Evolutionary conservation across 2,797 vertebrate species (phyloP), one percentile per base, ranked within the genome.

Genomic region (Myotis findleyi): DNA sequence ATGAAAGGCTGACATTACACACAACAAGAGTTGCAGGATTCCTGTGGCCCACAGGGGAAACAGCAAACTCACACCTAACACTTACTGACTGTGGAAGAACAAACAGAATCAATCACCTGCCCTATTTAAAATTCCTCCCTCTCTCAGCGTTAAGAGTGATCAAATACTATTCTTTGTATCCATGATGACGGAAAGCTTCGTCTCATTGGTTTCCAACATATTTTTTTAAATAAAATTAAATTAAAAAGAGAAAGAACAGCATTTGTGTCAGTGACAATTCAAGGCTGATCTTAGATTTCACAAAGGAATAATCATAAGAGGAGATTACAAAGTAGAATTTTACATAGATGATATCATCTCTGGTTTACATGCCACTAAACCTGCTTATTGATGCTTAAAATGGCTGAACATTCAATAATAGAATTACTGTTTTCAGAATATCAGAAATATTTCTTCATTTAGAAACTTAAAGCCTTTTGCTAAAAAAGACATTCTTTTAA

Each of bases 351-450:
- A 62, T 55, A 81, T 7, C 10, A 81, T 76, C 66, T 57, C 38
- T 81, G 51, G 27, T 71, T 93, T 88, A 66, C 51, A 81, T 38
- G 47, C 44, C 81, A 71, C 47, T 71, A 66, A 76, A 51, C 9
- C 53, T 92, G 59, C 53, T 91, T 86, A 86, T 20, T 68, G 47
- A 77, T 82, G 13, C 38, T 89, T 88, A 88, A 91, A 91, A 85
- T 89, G 30, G 41, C 68, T 88, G 69, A 66, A 68, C 62, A 80
- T 93, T 71, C 55, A 33, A 75, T 87, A 91, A 89, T 14, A 51
- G 27, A 66, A 75, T 84, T 82, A 68, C 23, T 80, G 33, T 76
- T 85, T 95, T 91, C 79, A 95, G 38, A 91, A 81, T 93, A 91
- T 17, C 41, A 71, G 55, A 44, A 73, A 38, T 20, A 16, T 33